Base-by-base conservation (phyloP, 2,888 invertebrate species). In the Itoplectis maculator region DNA sequence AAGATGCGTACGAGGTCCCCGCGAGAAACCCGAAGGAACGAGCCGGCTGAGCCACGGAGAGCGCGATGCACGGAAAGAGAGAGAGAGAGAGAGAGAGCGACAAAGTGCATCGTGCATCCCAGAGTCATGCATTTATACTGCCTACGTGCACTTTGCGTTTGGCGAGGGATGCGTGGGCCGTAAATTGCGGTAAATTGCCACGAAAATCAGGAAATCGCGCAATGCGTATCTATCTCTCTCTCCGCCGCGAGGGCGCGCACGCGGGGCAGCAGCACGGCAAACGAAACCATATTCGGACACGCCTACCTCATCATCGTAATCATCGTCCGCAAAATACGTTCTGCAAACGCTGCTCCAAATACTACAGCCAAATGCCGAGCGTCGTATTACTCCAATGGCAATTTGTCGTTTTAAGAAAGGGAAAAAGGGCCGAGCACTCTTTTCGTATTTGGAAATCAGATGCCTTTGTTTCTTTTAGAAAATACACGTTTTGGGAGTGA, bases 201-300 rank as follows among this genome's bases (percentile, higher is more conserved):
- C 88, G 90, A 89, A 91, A 91, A 91, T 91, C 89, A 89, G 89
- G 89, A 91, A 91, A 90, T 88, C 87, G 88, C 88, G 88, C 87
- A 86, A 79, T 69, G 82, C 63, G 78, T 78, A 78, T 81, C 73
- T 78, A 69, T 45, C 66, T 73, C 81, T 79, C 66, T 45, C 40
- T 47, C 66, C 61, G 29, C 47, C 45, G n/a, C 18, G 13, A 37
- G 29, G 29, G 79, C 42, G 20, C 35, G 80, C 74, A 29, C 54
- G 23, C 49, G 15, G 37, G 51, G 65, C 72, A 49, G 54, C 70
- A 59, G 20, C 40, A 51, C 40, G 51, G 63, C 74, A 11, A 49
- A 74, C 74, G 78, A 20, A 82, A 74, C 82, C 82, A 82, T 82
- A 82, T 82, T 78, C 82, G 82, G 82, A 65, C 69, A 78, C 63